Evolutionary conservation across 1,140 invertebrate species (phyloP).

Genomic region (Hyles vespertilio): DNA sequence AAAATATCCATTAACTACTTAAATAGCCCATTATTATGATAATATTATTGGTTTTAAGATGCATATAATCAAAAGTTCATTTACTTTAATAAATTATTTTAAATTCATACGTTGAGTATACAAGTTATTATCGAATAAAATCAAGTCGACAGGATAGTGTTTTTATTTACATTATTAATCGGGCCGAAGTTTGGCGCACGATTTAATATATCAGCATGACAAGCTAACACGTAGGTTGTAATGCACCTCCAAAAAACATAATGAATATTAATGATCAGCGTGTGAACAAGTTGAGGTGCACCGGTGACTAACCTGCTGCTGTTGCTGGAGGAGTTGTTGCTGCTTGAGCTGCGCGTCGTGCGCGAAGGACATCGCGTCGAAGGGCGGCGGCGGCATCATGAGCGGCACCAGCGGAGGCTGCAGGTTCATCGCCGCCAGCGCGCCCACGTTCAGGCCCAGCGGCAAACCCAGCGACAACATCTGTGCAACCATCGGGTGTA

Average conservation of each 20-base stretch:
- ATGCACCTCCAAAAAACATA: no score
- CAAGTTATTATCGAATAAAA: no score
- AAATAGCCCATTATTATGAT: slow-evolving; percentile 1
- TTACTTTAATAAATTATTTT: slow-evolving; percentile 7
- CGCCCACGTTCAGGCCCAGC: slow-evolving; percentile 88
- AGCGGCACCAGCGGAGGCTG: slow-evolving; percentile 91
- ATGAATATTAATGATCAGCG: background rate
- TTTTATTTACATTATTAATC: background rate
- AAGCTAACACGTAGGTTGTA: no score
- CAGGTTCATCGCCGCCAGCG: slow-evolving; percentile 90
- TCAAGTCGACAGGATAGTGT: no score
- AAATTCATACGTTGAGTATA: no score
- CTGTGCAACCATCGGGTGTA: slow-evolving; percentile 83
- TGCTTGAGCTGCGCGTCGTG: slow-evolving; percentile 81
- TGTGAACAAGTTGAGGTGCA: background rate
- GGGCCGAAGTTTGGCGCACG: no score
- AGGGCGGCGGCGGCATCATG: slow-evolving; percentile 90
- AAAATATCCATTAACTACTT: background rate
- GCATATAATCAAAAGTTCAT: slow-evolving; percentile 9
- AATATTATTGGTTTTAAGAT: slow-evolving; percentile 1
- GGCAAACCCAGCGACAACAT: slow-evolving; percentile 87
- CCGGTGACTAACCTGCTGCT: slow-evolving; percentile 81
- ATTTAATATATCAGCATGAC: no score
- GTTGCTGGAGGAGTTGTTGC: slow-evolving; percentile 81
- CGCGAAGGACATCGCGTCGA: slow-evolving; percentile 77